These are phyloP conservation scores for Macrocentrus cingulum DNA, from an alignment of 1,140 invertebrate species.

Conservation along the genomic window DNA sequence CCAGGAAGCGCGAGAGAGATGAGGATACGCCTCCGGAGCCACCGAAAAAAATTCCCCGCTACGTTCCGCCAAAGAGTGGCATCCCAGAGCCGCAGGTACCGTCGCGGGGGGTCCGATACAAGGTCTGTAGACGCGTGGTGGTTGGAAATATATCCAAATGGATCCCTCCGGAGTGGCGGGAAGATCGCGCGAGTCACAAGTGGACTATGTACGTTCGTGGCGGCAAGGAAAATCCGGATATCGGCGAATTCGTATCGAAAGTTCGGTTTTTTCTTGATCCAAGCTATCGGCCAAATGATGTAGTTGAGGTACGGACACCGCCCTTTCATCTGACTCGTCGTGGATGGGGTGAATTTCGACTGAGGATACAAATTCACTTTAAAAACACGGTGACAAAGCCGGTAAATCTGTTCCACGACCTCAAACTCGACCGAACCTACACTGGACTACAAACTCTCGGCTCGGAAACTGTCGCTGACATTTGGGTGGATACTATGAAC, in stretches of 20 bases:
- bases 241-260: slow-evolving; percentile 70
- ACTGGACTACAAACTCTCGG: slow-evolving; percentile 84
- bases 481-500: slow-evolving; percentile 64
- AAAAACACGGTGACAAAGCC: slow-evolving; percentile 74
- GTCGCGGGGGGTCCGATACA: slow-evolving; percentile 44
- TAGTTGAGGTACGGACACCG: slow-evolving; percentile 73
- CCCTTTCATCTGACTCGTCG: slow-evolving; percentile 82
- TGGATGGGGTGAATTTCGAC: slow-evolving; percentile 90
- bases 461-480: slow-evolving; percentile 74
- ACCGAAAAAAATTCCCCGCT: slow-evolving; percentile 50
- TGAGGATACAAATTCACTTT: slow-evolving; percentile 80
- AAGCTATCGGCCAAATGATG: slow-evolving; percentile 85
- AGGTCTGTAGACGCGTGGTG: slow-evolving; percentile 58
- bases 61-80: slow-evolving; percentile 49
- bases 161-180: slow-evolving; percentile 67
- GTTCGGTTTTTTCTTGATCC: slow-evolving; percentile 82
- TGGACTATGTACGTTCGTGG: slow-evolving; percentile 87
- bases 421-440: slow-evolving; percentile 82
- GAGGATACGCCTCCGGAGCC: slow-evolving; percentile 17
- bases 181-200: slow-evolving; percentile 79
- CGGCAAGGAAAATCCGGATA: slow-evolving; percentile 63
- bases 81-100: slow-evolving; percentile 35
- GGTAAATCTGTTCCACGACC: slow-evolving; percentile 76
- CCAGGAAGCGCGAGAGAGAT: not conserved
- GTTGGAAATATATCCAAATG: slow-evolving; percentile 87